Conservation (phyloP, 92 coral and sea anemone species). For the Epizoanthus illoricatus region DNA sequence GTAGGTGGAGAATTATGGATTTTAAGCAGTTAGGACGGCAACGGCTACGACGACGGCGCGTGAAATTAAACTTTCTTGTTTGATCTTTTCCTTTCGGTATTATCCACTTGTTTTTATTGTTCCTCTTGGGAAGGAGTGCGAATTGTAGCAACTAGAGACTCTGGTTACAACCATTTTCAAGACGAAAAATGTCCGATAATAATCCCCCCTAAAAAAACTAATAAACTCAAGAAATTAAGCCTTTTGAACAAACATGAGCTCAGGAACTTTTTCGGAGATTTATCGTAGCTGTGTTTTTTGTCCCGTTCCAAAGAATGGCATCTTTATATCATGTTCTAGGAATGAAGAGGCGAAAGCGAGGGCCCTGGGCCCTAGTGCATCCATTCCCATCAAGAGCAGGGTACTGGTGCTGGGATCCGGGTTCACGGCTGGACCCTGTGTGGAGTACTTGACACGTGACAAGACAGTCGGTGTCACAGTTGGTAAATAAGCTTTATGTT, state of each 20-base stretch:
- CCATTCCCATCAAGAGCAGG: conserved; percentile 73
- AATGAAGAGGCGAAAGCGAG: conserved; percentile 82
- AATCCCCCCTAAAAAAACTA: background rate
- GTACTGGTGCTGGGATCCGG: conserved; percentile 91
- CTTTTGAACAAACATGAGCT: too few species aligned
- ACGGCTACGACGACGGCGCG: too few species aligned
- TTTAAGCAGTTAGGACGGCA: too few species aligned
- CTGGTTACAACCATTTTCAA: too few species aligned
- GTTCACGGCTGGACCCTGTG: conserved; percentile 80
- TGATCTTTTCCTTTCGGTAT: too few species aligned
- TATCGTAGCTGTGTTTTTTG: background rate
- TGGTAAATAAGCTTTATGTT: conserved; percentile 52
- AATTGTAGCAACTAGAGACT: too few species aligned
- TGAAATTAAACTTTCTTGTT: too few species aligned
- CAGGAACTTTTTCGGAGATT: too few species aligned
- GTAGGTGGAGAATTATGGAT: too few species aligned
- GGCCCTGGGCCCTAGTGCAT: conserved; percentile 71
- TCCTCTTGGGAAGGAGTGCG: too few species aligned
- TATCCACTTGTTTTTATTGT: too few species aligned
- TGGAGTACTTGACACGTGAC: conserved; percentile 89
- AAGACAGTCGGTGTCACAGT: conserved; percentile 79
- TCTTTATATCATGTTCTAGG: conserved; percentile 26
- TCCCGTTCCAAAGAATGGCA: background rate
- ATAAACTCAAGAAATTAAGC: background rate
- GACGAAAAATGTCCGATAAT: too few species aligned